These are phyloP conservation scores for Centrocercus urophasianus DNA, from an alignment of 2,113 vertebrate genomes.

Conservation along the genomic window DNA sequence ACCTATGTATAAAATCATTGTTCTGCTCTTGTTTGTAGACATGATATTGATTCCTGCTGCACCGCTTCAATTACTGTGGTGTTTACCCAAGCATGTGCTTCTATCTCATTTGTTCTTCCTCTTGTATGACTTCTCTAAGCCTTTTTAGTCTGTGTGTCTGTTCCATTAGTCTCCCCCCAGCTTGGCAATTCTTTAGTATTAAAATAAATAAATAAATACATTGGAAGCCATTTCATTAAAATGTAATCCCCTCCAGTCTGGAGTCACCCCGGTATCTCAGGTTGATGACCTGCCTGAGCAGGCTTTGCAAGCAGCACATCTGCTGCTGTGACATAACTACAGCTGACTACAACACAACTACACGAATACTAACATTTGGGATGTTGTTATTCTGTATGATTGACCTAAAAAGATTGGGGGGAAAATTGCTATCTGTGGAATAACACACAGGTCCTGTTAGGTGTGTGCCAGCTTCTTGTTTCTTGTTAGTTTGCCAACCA, in stretches of 20 bases:
- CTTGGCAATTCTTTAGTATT: not conserved
- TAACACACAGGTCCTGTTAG: not conserved
- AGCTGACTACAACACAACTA: not conserved
- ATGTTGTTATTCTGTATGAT: not conserved
- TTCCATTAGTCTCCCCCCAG: not conserved
- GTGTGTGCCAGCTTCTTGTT: not conserved
- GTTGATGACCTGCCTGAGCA: not conserved
- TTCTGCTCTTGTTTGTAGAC: not conserved
- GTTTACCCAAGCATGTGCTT: not conserved
- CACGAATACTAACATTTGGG: not conserved
- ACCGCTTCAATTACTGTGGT: not conserved
- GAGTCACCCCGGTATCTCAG: not conserved
- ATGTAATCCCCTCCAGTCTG: not conserved
- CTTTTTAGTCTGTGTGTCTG: not conserved
- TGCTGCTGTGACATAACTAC: not conserved
- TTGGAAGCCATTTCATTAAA: not conserved
- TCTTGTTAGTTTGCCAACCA: not conserved
- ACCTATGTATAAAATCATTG: not conserved
- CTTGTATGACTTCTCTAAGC: not conserved
- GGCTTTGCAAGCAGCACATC: not conserved
- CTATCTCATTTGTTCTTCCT: not conserved
- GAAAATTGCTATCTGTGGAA: not conserved
- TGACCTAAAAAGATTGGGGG: not conserved
- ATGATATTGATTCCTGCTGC: not conserved
- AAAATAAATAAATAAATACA: not conserved